Percentiles rank a stretch among this genome's conserved stretches.
Evolutionary conservation across 2,888 invertebrate genomes (phyloP).

Genomic region (Lasius platythorax): DNA sequence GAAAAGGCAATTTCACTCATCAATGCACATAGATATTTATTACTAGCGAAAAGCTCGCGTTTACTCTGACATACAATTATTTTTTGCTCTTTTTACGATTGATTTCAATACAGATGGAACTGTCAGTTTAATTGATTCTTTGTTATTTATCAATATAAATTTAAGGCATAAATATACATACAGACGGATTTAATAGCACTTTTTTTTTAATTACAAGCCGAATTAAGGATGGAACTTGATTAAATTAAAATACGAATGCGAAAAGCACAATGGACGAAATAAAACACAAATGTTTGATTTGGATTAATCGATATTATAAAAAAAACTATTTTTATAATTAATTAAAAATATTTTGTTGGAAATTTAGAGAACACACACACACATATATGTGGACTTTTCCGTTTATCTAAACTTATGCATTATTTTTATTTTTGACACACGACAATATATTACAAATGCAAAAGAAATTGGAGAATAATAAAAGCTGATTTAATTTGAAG

Average conservation of each 20-base stretch:
- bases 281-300: background rate
- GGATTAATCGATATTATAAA: background rate
- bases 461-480: background rate
- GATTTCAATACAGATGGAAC: background rate
- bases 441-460: background rate
- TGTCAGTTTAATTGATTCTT: background rate
- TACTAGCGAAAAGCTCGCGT: background rate
- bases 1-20: background rate
- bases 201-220: background rate
- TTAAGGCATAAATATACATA: background rate
- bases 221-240: background rate
- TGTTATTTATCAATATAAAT: background rate
- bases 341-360: background rate
- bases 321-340: background rate
- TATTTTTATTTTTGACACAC: constrained; percentile 5
- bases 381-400: background rate
- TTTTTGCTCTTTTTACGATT: background rate
- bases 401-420: background rate
- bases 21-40: background rate
- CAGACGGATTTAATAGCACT: background rate
- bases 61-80: background rate
- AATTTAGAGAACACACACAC: background rate
- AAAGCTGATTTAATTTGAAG: background rate
- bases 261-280: background rate
- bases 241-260: constrained; percentile 1